Percentiles rank a stretch among this genome's conserved stretches.
Conservation (phyloP, 2,888 invertebrate species). For the Hirtodrosophila confusa region DNA sequence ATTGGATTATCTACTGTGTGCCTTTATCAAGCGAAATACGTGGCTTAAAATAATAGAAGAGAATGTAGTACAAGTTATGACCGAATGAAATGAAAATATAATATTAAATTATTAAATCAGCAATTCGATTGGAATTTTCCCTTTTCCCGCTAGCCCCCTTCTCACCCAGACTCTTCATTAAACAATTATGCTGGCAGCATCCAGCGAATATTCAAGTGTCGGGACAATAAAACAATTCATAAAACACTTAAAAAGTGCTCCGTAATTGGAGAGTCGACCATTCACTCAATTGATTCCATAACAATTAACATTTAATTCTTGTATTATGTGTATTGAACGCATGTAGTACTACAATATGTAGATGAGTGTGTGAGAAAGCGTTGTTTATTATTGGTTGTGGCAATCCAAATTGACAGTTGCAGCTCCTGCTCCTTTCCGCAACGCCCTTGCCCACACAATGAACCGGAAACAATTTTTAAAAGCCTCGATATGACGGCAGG, state of each 20-base stretch:
- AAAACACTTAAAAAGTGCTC: constrained; percentile 39
- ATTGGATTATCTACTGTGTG: too few species aligned
- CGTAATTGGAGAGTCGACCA: constrained; percentile 16
- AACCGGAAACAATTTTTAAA: constrained; percentile 51
- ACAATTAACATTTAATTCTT: constrained; percentile 56
- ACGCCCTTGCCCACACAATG: constrained; percentile 16
- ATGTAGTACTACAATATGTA: constrained; percentile 16
- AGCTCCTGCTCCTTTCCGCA: neutral
- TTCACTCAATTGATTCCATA: constrained; percentile 53
- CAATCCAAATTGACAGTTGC: constrained; percentile 60
- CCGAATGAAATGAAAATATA: neutral
- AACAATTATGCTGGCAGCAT: constrained; percentile 31
- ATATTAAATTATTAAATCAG: neutral
- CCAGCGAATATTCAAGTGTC: constrained; percentile 23
- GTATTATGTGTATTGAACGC: constrained; percentile 23
- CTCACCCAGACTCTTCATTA: constrained; percentile 25
- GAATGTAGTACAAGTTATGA: too few species aligned
- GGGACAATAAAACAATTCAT: constrained; percentile 41
- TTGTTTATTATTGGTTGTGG: constrained; percentile 54
- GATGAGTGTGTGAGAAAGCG: constrained; percentile 5
- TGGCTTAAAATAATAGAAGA: too few species aligned
- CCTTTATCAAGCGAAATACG: too few species aligned
- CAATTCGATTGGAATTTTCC: neutral
- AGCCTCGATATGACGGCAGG: constrained; percentile 1
- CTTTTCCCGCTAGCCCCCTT: neutral